Base-by-base conservation (phyloP, 2,888 invertebrate genomes). In the Thymelicus acteon region DNA sequence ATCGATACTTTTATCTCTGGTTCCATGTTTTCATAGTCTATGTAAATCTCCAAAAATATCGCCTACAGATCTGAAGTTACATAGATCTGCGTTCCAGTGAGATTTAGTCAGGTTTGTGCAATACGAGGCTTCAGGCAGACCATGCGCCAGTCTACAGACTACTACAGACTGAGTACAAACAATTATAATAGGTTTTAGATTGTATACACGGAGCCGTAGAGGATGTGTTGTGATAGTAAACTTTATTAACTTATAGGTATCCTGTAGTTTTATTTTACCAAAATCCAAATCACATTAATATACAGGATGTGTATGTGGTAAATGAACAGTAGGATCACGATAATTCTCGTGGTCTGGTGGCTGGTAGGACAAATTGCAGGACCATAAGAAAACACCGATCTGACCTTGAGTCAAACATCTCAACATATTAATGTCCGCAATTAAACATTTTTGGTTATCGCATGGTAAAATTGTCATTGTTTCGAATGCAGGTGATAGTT, bases 111-210 rank as follows among this genome's bases (percentile, higher is more conserved):
- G 49, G 61, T 54, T 48, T 54, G 72, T 73, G 73, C 74, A 75
- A 71, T 69, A 54, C 64, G 24, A 47, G 48, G 68, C 57, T 57
- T 57, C n/a, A 49, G 19, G 57, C 69, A 57, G 40, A 49, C 47
- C 78, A 81, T 82, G 83, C 82, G 85, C 31, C 31, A 31, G 31
- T 31, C n/a, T n/a, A n/a, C n/a, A n/a, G n/a, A n/a, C n/a, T n/a
- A 81, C 77, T 75, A 81, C 80, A 81, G 88, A 88, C 87, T 87
- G 87, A 87, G 87, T 88, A 87, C 87, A 87, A 85, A 85, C 72
- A 78, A 82, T 79, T 78, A 77, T 82, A 76, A 77, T 71, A 71
- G 70, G 70, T 62, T 65, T 78, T 77, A 77, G 76, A 75, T 74
- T 65, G 74, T 78, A 74, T 76, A 76, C 73, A 76, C 71, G 76